A percentile compares a stretch with the other conserved stretches of the same genome.
These are phyloP conservation scores for Oenanthe oenanthe DNA, from an alignment of 2,113 vertebrate genomes.

Conservation along the genomic window DNA sequence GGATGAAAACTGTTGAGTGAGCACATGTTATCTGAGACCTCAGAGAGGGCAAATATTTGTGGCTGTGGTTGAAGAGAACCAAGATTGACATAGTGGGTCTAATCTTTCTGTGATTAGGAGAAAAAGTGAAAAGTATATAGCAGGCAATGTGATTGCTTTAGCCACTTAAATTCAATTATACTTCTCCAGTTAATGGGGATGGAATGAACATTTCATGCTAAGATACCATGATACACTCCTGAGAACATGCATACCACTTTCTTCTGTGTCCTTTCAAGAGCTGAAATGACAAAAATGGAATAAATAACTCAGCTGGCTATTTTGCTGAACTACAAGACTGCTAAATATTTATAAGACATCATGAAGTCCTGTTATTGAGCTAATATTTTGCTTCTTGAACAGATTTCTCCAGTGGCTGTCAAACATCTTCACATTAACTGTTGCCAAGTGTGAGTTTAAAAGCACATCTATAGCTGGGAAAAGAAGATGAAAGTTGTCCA, in stretches of 20 bases:
- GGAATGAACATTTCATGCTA: not conserved
- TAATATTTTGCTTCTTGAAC: conserved; percentile 40
- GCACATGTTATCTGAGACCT: not conserved
- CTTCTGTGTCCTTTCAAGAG: not conserved
- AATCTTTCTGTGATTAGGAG: not conserved
- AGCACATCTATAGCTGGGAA: conserved; percentile 33
- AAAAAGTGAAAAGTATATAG: not conserved
- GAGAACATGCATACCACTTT: not conserved
- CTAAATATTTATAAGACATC: conserved; percentile 40
- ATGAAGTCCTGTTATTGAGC: conserved; percentile 20
- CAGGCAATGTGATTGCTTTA: not conserved
- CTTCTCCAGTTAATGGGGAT: not conserved
- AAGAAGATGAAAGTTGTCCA: conserved; percentile 34
- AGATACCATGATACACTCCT: not conserved
- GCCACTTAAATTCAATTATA: not conserved
- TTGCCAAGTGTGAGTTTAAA: conserved; percentile 29
- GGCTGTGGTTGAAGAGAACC: not conserved
- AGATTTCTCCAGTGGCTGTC: conserved; percentile 44
- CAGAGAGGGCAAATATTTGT: not conserved
- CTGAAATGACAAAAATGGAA: conserved; percentile 36
- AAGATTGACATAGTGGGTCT: not conserved
- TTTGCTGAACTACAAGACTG: conserved; percentile 23
- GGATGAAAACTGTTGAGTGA: not conserved
- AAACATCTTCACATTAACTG: conserved; percentile 48
- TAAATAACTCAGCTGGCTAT: conserved; percentile 41